phyloP scores from a whole-genome alignment of 2,797 vertebrate species.

The Agapornis canus region DNA sequence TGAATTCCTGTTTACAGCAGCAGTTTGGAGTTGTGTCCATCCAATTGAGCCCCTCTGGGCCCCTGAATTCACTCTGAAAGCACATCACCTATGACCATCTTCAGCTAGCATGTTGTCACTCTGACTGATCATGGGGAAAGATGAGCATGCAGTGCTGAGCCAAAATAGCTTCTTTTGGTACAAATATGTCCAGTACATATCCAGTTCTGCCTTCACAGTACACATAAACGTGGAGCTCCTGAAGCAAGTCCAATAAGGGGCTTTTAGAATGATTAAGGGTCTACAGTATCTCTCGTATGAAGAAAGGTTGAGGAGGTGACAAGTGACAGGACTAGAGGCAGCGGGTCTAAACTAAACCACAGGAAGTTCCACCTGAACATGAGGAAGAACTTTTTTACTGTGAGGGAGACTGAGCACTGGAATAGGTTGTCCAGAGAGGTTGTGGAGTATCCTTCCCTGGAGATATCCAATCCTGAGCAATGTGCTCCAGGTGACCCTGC shows the following conservation, averaged over 20 bases:
- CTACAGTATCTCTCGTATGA: background rate
- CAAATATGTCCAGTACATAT: background rate
- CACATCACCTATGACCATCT: background rate
- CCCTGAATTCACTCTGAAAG: background rate
- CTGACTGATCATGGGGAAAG: background rate
- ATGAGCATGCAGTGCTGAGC: background rate
- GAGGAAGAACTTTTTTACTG: background rate
- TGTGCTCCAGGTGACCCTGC: background rate
- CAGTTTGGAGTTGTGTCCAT: background rate
- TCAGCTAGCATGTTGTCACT: background rate
- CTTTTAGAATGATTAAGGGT: background rate
- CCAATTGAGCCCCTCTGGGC: accelerated
- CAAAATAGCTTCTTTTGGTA: background rate
- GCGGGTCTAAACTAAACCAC: background rate
- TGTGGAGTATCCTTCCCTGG: background rate
- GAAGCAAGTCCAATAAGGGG: background rate
- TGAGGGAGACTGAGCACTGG: background rate
- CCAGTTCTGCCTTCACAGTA: background rate
- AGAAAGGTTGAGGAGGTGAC: background rate
- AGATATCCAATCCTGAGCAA: background rate
- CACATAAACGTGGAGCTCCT: background rate
- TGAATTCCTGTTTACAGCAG: background rate
- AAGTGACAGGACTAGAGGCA: background rate
- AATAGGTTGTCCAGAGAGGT: background rate
- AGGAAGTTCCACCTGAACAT: background rate